Percentiles rank a stretch among this genome's conserved stretches.
These are phyloP conservation scores for Ceryle rudis DNA, from an alignment of 2,797 vertebrate genomes.

Conservation along the genomic window DNA sequence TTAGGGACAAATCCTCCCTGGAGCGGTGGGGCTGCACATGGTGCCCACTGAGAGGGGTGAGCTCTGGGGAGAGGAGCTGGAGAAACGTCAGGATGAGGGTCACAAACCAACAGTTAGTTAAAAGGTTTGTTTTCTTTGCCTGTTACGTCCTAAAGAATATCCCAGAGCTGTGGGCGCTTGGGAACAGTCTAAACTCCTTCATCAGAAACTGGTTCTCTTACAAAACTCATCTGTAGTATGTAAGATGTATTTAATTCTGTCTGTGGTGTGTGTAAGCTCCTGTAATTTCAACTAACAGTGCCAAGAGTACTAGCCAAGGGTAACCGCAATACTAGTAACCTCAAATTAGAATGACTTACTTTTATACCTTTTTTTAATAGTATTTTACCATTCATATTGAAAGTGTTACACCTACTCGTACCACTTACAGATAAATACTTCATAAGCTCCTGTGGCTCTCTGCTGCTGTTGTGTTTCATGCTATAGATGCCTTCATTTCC, in stretches of 20 bases:
- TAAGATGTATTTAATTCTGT: not conserved
- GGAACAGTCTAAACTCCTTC: not conserved
- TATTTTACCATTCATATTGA: not conserved
- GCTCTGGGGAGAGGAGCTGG: not conserved
- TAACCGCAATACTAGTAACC: not conserved
- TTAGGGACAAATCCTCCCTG: not conserved
- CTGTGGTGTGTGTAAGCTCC: not conserved
- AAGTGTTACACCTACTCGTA: not conserved
- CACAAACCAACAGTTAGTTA: not conserved
- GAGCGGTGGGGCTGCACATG: not conserved
- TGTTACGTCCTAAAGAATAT: not conserved
- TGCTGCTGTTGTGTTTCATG: not conserved
- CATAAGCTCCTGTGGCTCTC: not conserved
- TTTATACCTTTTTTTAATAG: not conserved
- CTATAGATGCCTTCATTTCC: not conserved
- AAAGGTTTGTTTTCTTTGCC: slow-evolving; percentile 1
- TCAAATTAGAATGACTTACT: not conserved
- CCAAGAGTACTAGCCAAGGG: not conserved
- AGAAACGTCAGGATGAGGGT: not conserved
- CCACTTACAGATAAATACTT: not conserved
- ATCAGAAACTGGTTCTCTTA: not conserved
- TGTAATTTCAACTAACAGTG: not conserved
- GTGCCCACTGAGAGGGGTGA: not conserved
- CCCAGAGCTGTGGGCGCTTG: not conserved
- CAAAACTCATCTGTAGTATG: not conserved